These are phyloP conservation scores for Macrostomum lignano DNA, from an alignment of 1,140 invertebrate genomes.

Conservation along the genomic window DNA sequence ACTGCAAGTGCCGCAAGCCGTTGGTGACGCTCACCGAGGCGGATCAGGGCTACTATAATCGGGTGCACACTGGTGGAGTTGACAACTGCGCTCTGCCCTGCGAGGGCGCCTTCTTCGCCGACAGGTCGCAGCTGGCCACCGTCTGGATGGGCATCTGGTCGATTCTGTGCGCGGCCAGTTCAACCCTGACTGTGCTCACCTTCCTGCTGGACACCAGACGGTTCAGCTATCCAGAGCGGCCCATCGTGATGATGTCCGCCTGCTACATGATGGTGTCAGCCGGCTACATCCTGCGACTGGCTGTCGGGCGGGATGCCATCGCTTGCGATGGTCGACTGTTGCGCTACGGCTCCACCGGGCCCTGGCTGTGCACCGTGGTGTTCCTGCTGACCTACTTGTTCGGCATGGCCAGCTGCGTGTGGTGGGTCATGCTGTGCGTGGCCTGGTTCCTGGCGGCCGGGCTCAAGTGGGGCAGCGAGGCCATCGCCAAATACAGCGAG, in stretches of 20 bases:
- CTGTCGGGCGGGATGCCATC: slow-evolving; percentile 55
- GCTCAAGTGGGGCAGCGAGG: slow-evolving; percentile 91
- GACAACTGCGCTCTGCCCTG: slow-evolving; percentile 66
- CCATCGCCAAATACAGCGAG: slow-evolving; percentile 64
- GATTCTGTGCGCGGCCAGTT: slow-evolving; percentile 27
- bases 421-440: slow-evolving; percentile 84
- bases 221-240: slow-evolving; percentile 84
- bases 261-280: slow-evolving; percentile 78
- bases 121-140: slow-evolving; percentile 48
- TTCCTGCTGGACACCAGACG: slow-evolving; percentile 36
- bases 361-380: slow-evolving; percentile 60
- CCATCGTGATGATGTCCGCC: slow-evolving; percentile 81
- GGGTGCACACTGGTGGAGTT: slow-evolving; percentile 35
- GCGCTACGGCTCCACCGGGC: slow-evolving; percentile 36
- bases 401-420: slow-evolving; percentile 77
- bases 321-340: slow-evolving; percentile 37
- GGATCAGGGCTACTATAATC: slow-evolving; percentile 34
- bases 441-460: slow-evolving; percentile 92
- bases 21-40: slow-evolving; percentile 30
- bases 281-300: slow-evolving; percentile 53
- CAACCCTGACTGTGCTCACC: slow-evolving; percentile 22
- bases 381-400: slow-evolving; percentile 95
- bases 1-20: slow-evolving; percentile 2
- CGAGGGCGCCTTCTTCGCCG: slow-evolving; percentile 50
- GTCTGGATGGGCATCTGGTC: slow-evolving; percentile 35